These are phyloP conservation scores for Leptogaster cylindrica DNA, from an alignment of 2,888 invertebrate species.

Conservation along the genomic window DNA sequence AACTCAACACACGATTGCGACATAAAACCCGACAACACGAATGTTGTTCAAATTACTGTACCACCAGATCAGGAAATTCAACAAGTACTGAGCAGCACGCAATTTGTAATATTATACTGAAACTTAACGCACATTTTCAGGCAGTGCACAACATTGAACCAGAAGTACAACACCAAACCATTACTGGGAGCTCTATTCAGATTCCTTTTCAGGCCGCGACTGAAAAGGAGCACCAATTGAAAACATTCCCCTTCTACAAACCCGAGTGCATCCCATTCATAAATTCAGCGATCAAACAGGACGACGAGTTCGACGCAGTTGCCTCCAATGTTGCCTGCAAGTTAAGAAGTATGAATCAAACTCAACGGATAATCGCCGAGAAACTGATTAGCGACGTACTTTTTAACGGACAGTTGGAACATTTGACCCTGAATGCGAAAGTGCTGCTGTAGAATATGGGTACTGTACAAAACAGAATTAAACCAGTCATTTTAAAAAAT, in stretches of 20 bases:
- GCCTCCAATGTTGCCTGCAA: conserved; percentile 60
- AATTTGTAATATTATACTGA: too few relatives aligned
- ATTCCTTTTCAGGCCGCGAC: too few relatives aligned
- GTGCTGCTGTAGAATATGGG: too few relatives aligned
- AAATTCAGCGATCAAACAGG: conserved; percentile 43
- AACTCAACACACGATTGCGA: too few relatives aligned
- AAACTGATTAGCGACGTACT: conserved; percentile 60
- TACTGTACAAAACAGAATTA: too few relatives aligned
- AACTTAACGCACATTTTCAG: too few relatives aligned
- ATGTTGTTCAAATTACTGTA: not conserved
- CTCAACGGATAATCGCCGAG: conserved; percentile 59
- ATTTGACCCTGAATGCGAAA: conserved; percentile 56
- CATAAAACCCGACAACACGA: too few relatives aligned
- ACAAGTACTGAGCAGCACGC: conserved; percentile 22
- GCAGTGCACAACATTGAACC: conserved; percentile 1
- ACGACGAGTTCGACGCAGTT: conserved; percentile 60
- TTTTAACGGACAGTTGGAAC: conserved; percentile 59
- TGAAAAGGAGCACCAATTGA: conserved; percentile 25
- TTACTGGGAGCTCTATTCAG: not conserved
- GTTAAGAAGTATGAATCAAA: conserved; percentile 57
- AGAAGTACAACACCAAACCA: not conserved
- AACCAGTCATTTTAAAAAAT: too few relatives aligned
- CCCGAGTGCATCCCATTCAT: conserved; percentile 30
- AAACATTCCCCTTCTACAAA: conserved; percentile 17
- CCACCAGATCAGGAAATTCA: not conserved